Evolutionary conservation across 2,797 vertebrate species (phyloP).

Genomic region (Euphonia xanthogaster): DNA sequence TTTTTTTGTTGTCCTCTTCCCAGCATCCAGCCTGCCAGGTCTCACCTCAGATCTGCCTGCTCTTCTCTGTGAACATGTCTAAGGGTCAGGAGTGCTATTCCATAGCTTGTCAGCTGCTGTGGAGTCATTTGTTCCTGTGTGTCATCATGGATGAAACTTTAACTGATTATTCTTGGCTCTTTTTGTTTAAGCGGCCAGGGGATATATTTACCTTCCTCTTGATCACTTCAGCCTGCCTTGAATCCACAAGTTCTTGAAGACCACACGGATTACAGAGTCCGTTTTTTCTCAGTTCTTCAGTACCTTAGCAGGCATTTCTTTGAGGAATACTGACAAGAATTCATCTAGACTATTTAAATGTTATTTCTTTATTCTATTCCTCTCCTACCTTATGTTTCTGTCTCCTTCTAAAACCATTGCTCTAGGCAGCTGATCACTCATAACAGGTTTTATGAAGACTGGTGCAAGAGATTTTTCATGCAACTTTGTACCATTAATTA

Average conservation of each 20-base stretch:
- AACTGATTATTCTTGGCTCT: background rate
- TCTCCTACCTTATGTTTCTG: background rate
- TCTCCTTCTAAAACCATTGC: background rate
- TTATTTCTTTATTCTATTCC: background rate
- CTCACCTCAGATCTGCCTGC: background rate
- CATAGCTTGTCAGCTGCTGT: background rate
- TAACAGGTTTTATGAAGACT: background rate
- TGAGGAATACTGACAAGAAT: background rate
- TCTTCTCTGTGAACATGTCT: rapidly evolving
- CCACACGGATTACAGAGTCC: background rate
- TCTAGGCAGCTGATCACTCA: background rate
- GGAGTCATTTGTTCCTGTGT: background rate
- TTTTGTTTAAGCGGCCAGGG: background rate
- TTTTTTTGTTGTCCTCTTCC: background rate
- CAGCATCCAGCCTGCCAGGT: background rate
- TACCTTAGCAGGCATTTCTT: background rate
- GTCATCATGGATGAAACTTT: background rate
- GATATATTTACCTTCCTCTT: background rate
- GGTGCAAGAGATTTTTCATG: background rate
- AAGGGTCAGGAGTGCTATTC: background rate
- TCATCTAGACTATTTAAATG: background rate
- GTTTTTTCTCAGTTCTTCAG: background rate
- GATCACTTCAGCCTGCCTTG: background rate
- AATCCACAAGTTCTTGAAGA: background rate
- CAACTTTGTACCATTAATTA: background rate